phyloP scores from a whole-genome alignment of 2,888 invertebrate species.

The Nycteola revayana region DNA sequence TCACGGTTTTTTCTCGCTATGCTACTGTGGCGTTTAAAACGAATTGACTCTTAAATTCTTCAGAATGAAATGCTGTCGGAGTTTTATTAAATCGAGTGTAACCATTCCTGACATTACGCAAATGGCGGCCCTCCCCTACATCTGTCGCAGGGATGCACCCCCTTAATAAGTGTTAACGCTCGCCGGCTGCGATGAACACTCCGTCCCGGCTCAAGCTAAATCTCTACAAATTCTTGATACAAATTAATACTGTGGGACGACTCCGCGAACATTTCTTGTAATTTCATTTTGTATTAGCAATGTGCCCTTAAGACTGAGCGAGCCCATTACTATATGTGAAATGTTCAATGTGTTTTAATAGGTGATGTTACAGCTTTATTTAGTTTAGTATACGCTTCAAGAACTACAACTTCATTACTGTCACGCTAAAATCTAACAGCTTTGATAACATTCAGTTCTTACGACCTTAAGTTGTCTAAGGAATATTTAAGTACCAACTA shows the following conservation, averaged over 20 bases:
- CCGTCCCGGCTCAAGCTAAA: constrained; percentile 74
- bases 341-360: constrained; percentile 23
- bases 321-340: constrained; percentile 45
- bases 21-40: constrained; percentile 77
- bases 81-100: constrained; percentile 83
- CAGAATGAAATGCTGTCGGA: constrained; percentile 79
- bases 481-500: too few relatives aligned
- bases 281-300: constrained; percentile 70
- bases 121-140: constrained; percentile 81
- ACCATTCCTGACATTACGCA: constrained; percentile 81
- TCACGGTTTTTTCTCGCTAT: constrained; percentile 78
- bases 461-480: constrained; percentile 3
- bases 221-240: constrained; percentile 82
- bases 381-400: constrained; percentile 16
- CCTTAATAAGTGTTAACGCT: constrained; percentile 82
- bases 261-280: constrained; percentile 65
- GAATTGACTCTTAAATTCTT: constrained; percentile 81
- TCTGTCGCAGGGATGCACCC: constrained; percentile 82
- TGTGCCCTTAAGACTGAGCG: constrained; percentile 44
- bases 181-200: constrained; percentile 78
- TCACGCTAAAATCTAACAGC: constrained; percentile 5
- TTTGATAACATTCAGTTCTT: constrained; percentile 4
- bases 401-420: constrained; percentile 10
- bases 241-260: constrained; percentile 76
- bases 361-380: constrained; percentile 31